phyloP scores from a whole-genome alignment of 2,888 invertebrate species.

The Pteria penguin region DNA sequence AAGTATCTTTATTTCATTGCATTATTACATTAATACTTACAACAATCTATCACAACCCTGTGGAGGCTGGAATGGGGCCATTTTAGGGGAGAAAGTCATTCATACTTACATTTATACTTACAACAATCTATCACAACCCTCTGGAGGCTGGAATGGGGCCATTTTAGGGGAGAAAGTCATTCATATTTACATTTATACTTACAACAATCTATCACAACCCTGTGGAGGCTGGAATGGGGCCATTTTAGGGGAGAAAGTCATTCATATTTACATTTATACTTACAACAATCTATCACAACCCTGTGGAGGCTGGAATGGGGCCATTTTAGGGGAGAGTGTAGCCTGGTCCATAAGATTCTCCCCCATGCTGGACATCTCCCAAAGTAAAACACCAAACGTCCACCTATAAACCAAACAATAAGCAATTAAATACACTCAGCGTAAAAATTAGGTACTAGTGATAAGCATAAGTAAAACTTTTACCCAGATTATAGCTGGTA shows the following conservation, averaged over 20 bases:
- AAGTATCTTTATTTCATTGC: too few relatives aligned
- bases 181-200: conserved; percentile 7
- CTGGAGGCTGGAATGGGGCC: too few relatives aligned
- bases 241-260: conserved; percentile 19
- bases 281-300: conserved; percentile 32
- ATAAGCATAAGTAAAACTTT: too few relatives aligned
- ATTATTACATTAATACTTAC: too few relatives aligned
- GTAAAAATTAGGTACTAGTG: too few relatives aligned
- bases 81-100: background rate
- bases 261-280: conserved; percentile 3
- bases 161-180: background rate
- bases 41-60: too few relatives aligned
- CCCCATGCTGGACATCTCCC: conserved; percentile 53
- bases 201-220: conserved; percentile 30
- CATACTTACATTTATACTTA: too few relatives aligned
- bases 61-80: too few relatives aligned
- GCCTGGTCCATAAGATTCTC: conserved; percentile 36
- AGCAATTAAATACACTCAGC: too few relatives aligned
- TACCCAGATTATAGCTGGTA: too few relatives aligned
- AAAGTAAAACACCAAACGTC: conserved; percentile 52
- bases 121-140: too few relatives aligned
- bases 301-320: conserved; percentile 42
- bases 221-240: conserved; percentile 43
- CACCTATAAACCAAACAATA: too few relatives aligned
- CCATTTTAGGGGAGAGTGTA: conserved; percentile 27